Conservation (phyloP, 2,888 invertebrate genomes). For the Pristionchus maxplancki region DNA sequence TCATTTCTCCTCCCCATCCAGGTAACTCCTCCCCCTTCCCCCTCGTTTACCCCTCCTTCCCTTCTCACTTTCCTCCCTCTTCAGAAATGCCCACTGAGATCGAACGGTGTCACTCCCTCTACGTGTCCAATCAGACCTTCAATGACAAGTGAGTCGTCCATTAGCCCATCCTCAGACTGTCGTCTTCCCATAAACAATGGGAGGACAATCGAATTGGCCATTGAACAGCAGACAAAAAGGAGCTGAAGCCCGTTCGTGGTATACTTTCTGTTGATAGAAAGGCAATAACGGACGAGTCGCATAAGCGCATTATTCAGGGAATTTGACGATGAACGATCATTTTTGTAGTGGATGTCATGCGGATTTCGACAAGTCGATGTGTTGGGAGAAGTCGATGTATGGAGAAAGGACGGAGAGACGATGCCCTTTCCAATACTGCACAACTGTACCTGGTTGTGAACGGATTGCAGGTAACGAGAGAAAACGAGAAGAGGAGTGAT, state of each 20-base stretch:
- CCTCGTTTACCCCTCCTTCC: not conserved
- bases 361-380: slow-evolving; percentile 74
- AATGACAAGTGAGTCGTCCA: slow-evolving; percentile 11
- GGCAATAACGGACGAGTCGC: slow-evolving; percentile 20
- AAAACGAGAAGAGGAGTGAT: not conserved
- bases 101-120: slow-evolving; percentile 3
- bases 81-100: slow-evolving; percentile 44
- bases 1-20: slow-evolving; percentile 23
- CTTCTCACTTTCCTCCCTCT: slow-evolving; percentile 3
- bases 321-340: not conserved
- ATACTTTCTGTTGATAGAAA: slow-evolving; percentile 23
- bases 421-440: slow-evolving; percentile 76
- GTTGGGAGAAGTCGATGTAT: slow-evolving; percentile 68
- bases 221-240: not conserved
- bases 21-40: slow-evolving; percentile 47
- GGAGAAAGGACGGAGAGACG: slow-evolving; percentile 68
- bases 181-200: not conserved
- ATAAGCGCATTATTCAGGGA: not conserved
- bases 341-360: slow-evolving; percentile 62
- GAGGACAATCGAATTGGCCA: slow-evolving; percentile 7
- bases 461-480: slow-evolving; percentile 63
- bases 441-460: slow-evolving; percentile 73
- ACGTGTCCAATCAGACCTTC: not conserved
- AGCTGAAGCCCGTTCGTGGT: not conserved
- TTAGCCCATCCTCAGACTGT: not conserved